phyloP scores from a whole-genome alignment of 1,140 invertebrate genomes.

The Penaeus chinensis region DNA sequence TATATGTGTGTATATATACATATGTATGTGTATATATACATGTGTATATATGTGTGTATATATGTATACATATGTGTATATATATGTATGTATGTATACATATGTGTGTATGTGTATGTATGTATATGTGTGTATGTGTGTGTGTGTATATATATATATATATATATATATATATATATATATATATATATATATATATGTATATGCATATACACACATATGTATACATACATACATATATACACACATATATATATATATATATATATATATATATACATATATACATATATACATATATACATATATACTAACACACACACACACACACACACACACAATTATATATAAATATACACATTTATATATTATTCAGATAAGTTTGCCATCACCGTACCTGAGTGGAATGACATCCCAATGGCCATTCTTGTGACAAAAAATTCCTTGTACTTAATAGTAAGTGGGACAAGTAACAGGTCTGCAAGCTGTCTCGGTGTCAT shows the following conservation, averaged over 20 bases:
- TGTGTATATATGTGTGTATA: background rate
- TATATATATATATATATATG: too few species aligned
- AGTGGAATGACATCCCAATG: conserved; percentile 89
- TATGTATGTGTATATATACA: conserved; percentile 11
- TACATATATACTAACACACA: background rate
- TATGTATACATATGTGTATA: background rate
- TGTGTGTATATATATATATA: background rate
- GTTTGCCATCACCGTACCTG: conserved; percentile 70
- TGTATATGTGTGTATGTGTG: background rate
- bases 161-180: too few species aligned
- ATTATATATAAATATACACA: background rate
- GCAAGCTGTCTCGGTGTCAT: conserved; percentile 88
- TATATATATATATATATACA: background rate
- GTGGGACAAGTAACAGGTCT: conserved; percentile 79
- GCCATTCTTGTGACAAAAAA: conserved; percentile 90
- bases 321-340: too few species aligned
- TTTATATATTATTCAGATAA: background rate
- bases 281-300: background rate
- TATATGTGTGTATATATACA: conserved; percentile 11
- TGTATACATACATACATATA: background rate
- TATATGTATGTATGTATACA: background rate
- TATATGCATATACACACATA: too few species aligned
- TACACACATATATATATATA: background rate
- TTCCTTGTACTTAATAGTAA: conserved; percentile 85
- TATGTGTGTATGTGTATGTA: background rate